Evolutionary conservation across 2,797 vertebrate genomes (phyloP).

Genomic region (Poecilia gillii): DNA sequence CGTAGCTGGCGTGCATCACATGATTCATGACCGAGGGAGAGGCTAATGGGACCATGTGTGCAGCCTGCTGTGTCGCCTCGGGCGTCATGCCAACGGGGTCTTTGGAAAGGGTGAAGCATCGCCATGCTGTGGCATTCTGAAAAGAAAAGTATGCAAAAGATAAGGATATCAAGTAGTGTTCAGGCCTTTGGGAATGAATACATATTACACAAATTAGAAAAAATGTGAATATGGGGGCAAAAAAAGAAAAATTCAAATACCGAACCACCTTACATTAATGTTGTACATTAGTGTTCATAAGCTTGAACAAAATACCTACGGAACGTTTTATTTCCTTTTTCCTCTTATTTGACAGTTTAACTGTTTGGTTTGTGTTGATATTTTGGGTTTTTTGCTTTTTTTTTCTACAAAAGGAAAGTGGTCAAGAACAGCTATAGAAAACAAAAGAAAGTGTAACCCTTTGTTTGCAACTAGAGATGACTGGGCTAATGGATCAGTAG

Average conservation of each 20-base stretch:
- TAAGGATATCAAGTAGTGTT: background rate
- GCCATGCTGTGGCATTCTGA: slow-evolving; percentile 92
- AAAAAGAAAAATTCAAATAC: too few relatives aligned
- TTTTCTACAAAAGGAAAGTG: too few relatives aligned
- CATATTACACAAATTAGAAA: background rate
- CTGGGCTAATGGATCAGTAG: background rate
- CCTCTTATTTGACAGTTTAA: too few relatives aligned
- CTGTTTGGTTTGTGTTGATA: too few relatives aligned
- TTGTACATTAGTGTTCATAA: too few relatives aligned
- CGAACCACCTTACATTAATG: too few relatives aligned
- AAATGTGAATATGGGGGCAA: background rate
- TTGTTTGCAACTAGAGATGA: slow-evolving; percentile 22
- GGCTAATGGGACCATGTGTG: slow-evolving; percentile 72
- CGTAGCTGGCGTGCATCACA: slow-evolving; percentile 90
- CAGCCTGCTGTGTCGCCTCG: slow-evolving; percentile 68
- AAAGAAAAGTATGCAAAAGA: slow-evolving; percentile 4
- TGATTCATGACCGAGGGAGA: slow-evolving; percentile 90
- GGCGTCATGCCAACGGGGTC: slow-evolving; percentile 77
- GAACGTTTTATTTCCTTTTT: too few relatives aligned
- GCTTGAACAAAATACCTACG: too few relatives aligned
- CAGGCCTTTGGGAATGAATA: too few relatives aligned
- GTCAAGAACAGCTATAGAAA: background rate
- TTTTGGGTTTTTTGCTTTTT: too few relatives aligned
- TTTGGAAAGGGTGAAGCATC: slow-evolving; percentile 93
- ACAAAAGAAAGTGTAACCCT: background rate